Percentiles rank a stretch among this genome's conserved stretches.
Conservation (phyloP, 2,888 invertebrate genomes). For the Plagiodera versicolora region DNA sequence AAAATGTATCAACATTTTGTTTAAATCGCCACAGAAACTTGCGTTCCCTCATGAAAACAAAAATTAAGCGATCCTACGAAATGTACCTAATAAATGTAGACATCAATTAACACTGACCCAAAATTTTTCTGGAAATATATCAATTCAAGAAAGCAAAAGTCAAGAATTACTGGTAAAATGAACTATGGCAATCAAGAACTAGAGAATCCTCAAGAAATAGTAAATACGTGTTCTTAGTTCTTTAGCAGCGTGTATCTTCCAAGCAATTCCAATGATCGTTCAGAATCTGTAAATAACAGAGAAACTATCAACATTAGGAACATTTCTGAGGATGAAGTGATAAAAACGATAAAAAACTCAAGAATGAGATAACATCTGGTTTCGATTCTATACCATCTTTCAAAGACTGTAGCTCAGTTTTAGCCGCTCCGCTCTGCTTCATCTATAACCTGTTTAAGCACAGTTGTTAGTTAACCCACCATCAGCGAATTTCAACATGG, state of each 20-base stretch:
- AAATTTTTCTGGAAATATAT: no score
- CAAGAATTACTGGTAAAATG: neutral
- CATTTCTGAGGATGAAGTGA: slow-evolving; percentile 7
- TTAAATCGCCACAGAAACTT: neutral
- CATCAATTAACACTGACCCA: no score
- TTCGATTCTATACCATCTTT: slow-evolving; percentile 4
- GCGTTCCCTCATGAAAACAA: neutral
- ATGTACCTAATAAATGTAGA: no score
- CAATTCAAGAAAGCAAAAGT: no score
- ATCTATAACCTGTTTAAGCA: neutral
- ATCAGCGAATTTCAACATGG: no score
- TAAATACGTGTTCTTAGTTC: no score
- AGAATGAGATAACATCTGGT: neutral
- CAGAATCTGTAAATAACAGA: neutral
- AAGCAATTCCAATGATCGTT: neutral
- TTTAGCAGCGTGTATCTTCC: neutral
- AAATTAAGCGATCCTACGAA: neutral
- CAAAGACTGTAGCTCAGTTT: slow-evolving; percentile 4
- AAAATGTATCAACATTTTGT: neutral
- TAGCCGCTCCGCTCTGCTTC: neutral
- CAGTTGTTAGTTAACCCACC: neutral
- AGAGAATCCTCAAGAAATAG: no score
- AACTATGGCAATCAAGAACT: no score
- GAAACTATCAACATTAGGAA: no score
- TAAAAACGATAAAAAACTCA: slow-evolving; percentile 2